These are phyloP conservation scores for Eupelmus urozonus DNA, from an alignment of 2,888 invertebrate genomes.

Conservation along the genomic window DNA sequence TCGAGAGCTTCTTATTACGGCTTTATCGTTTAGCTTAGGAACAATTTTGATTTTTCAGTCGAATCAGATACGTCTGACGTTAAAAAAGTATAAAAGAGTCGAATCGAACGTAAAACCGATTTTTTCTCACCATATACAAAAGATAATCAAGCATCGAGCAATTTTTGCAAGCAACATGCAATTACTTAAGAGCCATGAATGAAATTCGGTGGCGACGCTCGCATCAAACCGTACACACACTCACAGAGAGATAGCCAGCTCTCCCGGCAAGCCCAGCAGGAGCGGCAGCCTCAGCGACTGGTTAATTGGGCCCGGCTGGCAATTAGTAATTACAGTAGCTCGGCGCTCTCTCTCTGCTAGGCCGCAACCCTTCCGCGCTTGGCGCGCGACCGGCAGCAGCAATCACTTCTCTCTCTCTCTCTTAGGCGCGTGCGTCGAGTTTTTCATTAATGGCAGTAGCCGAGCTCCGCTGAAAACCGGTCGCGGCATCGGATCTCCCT, in stretches of 20 bases:
- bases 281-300: slow-evolving; percentile 1
- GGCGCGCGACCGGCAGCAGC: too few relatives aligned
- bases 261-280: background rate
- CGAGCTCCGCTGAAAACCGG: slow-evolving; percentile 55
- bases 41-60: slow-evolving; percentile 4
- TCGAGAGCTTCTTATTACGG: too few relatives aligned
- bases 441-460: slow-evolving; percentile 74
- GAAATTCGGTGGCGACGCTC: slow-evolving; percentile 1
- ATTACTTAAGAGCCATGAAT: too few relatives aligned
- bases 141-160: too few relatives aligned
- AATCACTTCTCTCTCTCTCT: slow-evolving; percentile 25
- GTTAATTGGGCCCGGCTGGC: slow-evolving; percentile 72
- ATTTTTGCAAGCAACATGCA: too few relatives aligned
- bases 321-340: slow-evolving; percentile 74
- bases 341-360: slow-evolving; percentile 29
- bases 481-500: background rate
- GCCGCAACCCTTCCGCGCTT: slow-evolving; percentile 32
- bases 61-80: too few relatives aligned
- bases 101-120: background rate
- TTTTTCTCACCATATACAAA: too few relatives aligned
- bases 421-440: slow-evolving; percentile 66
- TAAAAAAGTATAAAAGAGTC: background rate
- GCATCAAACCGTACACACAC: background rate
- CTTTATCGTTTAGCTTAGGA: too few relatives aligned
- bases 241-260: too few relatives aligned